Evolutionary conservation across 1,140 invertebrate species (phyloP), one percentile per base, ranked within the genome.

Genomic region (Polyergus mexicanus): DNA sequence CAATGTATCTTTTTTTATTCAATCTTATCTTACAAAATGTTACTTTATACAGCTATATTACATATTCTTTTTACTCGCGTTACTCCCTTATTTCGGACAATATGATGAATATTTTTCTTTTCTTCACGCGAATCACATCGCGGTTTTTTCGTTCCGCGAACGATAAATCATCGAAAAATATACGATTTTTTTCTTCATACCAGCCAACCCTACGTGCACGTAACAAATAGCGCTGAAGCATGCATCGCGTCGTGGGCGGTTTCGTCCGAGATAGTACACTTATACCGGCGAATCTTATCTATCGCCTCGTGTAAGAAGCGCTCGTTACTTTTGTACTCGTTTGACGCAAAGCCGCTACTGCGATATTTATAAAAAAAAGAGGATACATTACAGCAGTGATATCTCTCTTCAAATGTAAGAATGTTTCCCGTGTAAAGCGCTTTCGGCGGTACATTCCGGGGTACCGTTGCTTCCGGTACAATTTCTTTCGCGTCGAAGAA

Each of bases 81-180:
- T 65, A 25, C 19, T 22, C 35, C 32, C 47, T 68, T 25, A 72
- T 77, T 41, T 72, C 51, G 51, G n/a, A 44, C 32, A 41, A 78
- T 56, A 80, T 19, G 47, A 80, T 44, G 38, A 68, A 74, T 71
- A 60, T 76, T 86, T 87, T 72, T 68, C 84, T 44, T 10, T 75
- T 11, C 3, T 44, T 44, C 28, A 63, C 74, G 78, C 76, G 81
- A 38, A 68, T n/a, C n/a, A 58, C 63, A 44, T 56, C 54, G 44
- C 32, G 89, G 89, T 81, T 87, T 90, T 86, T 87, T 89, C 63
- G 77, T 60, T 32, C 85, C 38, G 38, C 28, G 13, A 56, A 89
- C 68, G 69, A 90, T 90, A 90, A 90, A 89, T 90, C 85, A 86
- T 87, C 76, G 76, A 25, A 32, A 63, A 68, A 81, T 68, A 71